Conservation (phyloP, 2,888 invertebrate genomes). For the Papilio gigon region DNA sequence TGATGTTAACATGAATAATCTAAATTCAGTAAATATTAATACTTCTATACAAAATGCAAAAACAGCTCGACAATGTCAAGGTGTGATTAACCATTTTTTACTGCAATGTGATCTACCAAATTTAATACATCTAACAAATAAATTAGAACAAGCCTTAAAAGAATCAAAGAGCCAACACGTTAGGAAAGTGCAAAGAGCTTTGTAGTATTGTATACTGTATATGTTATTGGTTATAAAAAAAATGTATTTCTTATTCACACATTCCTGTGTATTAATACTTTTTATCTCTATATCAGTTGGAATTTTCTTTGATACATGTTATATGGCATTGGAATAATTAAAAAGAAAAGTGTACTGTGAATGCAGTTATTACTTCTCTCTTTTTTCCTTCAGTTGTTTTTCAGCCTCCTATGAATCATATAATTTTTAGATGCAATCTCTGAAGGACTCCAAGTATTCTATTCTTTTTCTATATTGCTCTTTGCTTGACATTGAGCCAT, state of each 20-base stretch:
- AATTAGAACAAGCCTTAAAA: constrained; percentile 80
- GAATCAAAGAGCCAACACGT: constrained; percentile 83
- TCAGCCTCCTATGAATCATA: no score
- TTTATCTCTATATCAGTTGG: neutral
- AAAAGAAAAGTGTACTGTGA: neutral
- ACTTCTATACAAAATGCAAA: constrained; percentile 67
- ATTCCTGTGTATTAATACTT: neutral
- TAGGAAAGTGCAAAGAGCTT: constrained; percentile 77
- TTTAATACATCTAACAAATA: constrained; percentile 77
- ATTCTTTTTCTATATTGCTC: no score
- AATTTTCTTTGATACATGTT: neutral
- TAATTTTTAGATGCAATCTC: no score
- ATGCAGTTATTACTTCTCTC: neutral
- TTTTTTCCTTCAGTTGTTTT: no score
- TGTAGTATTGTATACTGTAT: constrained; percentile 52
- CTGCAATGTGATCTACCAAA: constrained; percentile 82
- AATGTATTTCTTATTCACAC: neutral
- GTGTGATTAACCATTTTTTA: constrained; percentile 67
- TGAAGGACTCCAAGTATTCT: no score
- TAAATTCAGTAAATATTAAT: constrained; percentile 54
- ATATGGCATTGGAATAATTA: neutral
- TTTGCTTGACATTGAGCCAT: no score
- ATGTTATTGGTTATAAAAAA: constrained; percentile 11
- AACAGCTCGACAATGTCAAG: constrained; percentile 73
- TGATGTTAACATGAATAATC: constrained; percentile 41